These are phyloP conservation scores for Hippopotamyrus pictus DNA, from an alignment of 2,797 vertebrate species.

Conservation along the genomic window DNA sequence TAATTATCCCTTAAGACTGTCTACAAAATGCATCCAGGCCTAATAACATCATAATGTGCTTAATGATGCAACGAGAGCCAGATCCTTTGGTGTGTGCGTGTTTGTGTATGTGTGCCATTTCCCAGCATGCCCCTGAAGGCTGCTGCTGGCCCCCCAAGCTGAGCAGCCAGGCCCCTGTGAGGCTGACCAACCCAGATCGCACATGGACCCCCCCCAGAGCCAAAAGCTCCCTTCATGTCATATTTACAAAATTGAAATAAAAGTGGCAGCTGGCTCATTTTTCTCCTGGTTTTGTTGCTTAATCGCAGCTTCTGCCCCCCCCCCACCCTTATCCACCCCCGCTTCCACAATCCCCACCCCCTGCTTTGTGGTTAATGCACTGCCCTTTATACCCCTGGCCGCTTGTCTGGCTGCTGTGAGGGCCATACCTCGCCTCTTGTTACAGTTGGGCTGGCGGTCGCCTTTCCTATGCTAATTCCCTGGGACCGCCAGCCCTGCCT, in stretches of 20 bases:
- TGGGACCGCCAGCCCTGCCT: conserved; percentile 41
- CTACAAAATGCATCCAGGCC: conserved; percentile 16
- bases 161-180: neutral
- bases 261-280: neutral
- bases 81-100: neutral
- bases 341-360: neutral
- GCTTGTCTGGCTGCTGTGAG: neutral
- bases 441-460: conserved; percentile 35
- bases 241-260: conserved; percentile 5
- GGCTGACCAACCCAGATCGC: neutral
- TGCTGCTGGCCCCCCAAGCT: neutral
- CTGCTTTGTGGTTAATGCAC: neutral
- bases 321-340: neutral
- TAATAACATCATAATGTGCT: conserved; percentile 6
- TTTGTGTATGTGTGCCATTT: neutral
- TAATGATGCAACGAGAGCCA: neutral
- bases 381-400: neutral
- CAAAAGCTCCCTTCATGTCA: neutral
- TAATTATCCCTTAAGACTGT: conserved; percentile 7
- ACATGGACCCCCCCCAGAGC: neutral
- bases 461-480: conserved; percentile 56
- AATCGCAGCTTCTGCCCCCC: neutral
- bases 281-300: neutral
- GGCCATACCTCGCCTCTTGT: conserved; percentile 22
- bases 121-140: neutral